These are phyloP conservation scores for Liparis tanakae DNA, from an alignment of 2,797 vertebrate genomes.

Conservation along the genomic window DNA sequence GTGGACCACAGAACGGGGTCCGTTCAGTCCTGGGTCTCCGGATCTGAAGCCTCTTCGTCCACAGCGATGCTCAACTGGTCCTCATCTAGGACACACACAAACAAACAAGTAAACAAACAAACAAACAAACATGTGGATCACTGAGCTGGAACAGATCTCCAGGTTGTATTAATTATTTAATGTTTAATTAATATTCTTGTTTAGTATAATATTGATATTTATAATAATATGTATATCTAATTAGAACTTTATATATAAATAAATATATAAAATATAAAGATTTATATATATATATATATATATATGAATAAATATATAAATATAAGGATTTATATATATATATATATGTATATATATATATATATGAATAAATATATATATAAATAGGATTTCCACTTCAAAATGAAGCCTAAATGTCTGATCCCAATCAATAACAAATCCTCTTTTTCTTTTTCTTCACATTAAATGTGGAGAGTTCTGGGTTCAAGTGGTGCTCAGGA, in stretches of 20 bases:
- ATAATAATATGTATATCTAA: not conserved
- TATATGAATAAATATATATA: too few relatives aligned
- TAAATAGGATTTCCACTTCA: not conserved
- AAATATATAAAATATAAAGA: too few relatives aligned
- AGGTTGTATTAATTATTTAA: too few relatives aligned
- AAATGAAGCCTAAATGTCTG: not conserved
- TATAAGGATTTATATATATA: too few relatives aligned
- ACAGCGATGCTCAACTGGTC: constrained; percentile 31
- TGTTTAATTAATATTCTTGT: too few relatives aligned
- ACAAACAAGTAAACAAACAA: not conserved
- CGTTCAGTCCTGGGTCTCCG: constrained; percentile 70
- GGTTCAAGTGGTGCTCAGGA: not conserved
- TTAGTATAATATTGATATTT: too few relatives aligned
- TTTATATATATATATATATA: too few relatives aligned
- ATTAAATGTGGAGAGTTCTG: not conserved
- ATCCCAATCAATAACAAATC: too few relatives aligned
- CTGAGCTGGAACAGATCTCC: not conserved
- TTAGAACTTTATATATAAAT: too few relatives aligned
- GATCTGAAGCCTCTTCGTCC: constrained; percentile 55
- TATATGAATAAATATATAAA: too few relatives aligned
- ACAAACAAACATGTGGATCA: not conserved
- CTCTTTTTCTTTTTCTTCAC: too few relatives aligned
- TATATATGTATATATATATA: too few relatives aligned
- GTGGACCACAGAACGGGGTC: constrained; percentile 25
- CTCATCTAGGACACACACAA: constrained; percentile 47